Base-by-base conservation (phyloP, 2,888 invertebrate species). In the Brenthis ino region DNA sequence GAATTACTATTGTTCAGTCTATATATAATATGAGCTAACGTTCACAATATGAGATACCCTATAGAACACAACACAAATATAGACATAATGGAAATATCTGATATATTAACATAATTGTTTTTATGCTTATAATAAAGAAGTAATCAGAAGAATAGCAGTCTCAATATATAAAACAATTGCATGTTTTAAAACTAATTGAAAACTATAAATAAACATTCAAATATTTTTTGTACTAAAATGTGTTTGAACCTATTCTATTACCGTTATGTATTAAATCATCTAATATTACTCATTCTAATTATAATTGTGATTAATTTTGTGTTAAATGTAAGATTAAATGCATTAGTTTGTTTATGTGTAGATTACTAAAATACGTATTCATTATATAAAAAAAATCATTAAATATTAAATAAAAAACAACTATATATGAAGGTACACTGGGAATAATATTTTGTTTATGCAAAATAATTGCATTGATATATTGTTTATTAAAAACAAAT, bases 1-100 rank as follows among this genome's bases (percentile, higher is more conserved):
- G 33, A 55, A 60, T 66, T 66, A 66, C 54, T 66, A 57, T 66
- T 66, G 60, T 66, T 60, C 66, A 66, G 66, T 66, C 66, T 66
- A 61, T 11, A 43, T 37, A 56, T 65, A 56, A 56, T 43, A 67
- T 57, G 33, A 63, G 43, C 56, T 33, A 33, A 33, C 43, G 33
- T 67, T 51, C n/a, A 63, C 48, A 55, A 43, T 37, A 47, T 33
- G 54, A 28, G 28, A 54, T n/a, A 54, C 53, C 58, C 47, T 56
- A 43, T 20, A 28, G 11, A 57, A 66, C 54, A 66, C 60, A 66
- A 66, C 66, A 48, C 55, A 54, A 60, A 66, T 12, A 37, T 47
- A 66, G 51, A 66, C 50, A 28, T 28, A 11, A n/a, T 50, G n/a
- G 60, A 50, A n/a, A 50, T 60, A 33, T 48, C 4, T 24, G 47